Base-by-base conservation (phyloP, 2,113 vertebrate species). In the Thalassoma bifasciatum region DNA sequence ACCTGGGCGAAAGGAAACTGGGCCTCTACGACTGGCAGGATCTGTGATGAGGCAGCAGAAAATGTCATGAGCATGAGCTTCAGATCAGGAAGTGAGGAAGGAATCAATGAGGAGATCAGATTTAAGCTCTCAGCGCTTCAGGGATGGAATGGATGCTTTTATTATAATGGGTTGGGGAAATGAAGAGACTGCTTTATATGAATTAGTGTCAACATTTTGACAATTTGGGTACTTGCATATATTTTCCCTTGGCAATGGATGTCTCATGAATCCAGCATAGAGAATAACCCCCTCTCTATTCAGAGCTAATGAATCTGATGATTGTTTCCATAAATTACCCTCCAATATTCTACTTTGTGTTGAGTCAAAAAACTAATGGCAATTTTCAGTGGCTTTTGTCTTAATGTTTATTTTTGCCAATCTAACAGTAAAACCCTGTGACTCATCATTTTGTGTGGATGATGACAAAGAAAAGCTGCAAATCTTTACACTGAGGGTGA, bases 1-100 rank as follows among this genome's bases (percentile, higher is more conserved):
- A 98, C 95, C 87, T 97, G 88, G 75, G 91, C 88, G 71, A 98
- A 97, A 21, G 94, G 86, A 81, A 96, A 97, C 52, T 95, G 92
- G 71, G 96, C 82, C 65, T 98, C 96, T 79, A 98, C 95, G 42
- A 98, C 95, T 4, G 97, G 97, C 58, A 92, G 93, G 70, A 98
- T 96, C 97, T 98, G 85, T 21, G 57, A 73, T 49, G 34, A 65
- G 47, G 1, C 50, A 56, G 59, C 23, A 51, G 70, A 34, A 77
- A 66, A 51, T 21, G 21, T 40, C 1, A 46, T 17, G 9, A 69
- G 52, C 12, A n/a, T 26, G 3, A 72, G 44, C 21, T 34, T 8
- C 53, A 37, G 26, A 36, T 57, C 26, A 61, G 14, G 40, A 65
- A 52, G 24, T 0, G 13, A 65, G 2, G 24, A 46, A 34, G 36